These are phyloP conservation scores for Steinernema carpocapsae DNA, from an alignment of 2,888 invertebrate species.

Conservation along the genomic window DNA sequence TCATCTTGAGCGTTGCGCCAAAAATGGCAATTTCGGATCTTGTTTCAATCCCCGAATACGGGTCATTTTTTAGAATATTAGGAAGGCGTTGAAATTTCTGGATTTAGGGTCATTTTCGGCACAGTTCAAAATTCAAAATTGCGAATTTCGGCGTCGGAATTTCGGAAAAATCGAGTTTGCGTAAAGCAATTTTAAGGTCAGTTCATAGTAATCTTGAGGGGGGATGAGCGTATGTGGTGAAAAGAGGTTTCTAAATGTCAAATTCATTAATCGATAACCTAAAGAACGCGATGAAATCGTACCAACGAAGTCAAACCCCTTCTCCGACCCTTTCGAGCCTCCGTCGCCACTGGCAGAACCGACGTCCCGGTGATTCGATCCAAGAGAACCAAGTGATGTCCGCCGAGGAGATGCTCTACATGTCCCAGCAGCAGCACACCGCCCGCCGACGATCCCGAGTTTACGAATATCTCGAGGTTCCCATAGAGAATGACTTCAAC, in stretches of 20 bases:
- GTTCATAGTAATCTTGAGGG: too few relatives aligned
- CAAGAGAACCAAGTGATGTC: not conserved
- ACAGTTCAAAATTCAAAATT: too few relatives aligned
- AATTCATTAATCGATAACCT: too few relatives aligned
- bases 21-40: too few relatives aligned
- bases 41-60: too few relatives aligned
- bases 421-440: not conserved
- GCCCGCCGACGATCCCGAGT: slow-evolving; percentile 1
- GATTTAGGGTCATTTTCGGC: too few relatives aligned
- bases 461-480: slow-evolving; percentile 1
- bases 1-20: too few relatives aligned
- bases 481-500: not conserved
- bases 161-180: not conserved
- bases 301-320: not conserved
- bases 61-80: too few relatives aligned
- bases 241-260: too few relatives aligned
- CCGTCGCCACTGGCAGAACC: slow-evolving; percentile 29
- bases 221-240: too few relatives aligned
- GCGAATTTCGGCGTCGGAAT: too few relatives aligned
- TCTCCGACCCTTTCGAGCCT: slow-evolving; percentile 22
- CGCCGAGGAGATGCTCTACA: slow-evolving; percentile 18
- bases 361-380: not conserved
- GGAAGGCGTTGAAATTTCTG: too few relatives aligned
- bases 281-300: not conserved
- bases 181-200: not conserved